Evolutionary conservation across 2,888 invertebrate genomes (phyloP), one percentile per base, ranked within the genome.

Genomic region (Thyatira batis): DNA sequence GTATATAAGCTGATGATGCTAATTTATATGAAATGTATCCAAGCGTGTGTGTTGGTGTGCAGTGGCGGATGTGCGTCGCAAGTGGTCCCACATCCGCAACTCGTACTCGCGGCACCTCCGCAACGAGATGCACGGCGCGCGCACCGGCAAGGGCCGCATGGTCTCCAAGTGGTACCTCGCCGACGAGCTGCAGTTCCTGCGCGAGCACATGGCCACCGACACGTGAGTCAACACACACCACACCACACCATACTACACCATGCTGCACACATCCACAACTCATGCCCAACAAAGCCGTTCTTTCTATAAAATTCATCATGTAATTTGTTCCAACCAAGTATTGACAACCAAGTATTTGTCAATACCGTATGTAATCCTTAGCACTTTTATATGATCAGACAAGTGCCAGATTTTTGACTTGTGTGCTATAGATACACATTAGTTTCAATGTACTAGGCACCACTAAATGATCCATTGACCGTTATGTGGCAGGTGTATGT

Each of bases 71-170:
- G 91, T 89, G 52, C 80, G 91, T 0, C 81, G 91, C 69, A 91
- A 91, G 73, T 91, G 91, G 91, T 90, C 90, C 0, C 91, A 91
- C 81, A 79, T 91, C 62, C 85, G 91, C 73, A 91, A 91, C 84
- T 91, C 91, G 64, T 91, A 90, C 80, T 91, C 91, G 65, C 82
- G 91, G 2, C 91, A 91, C 73, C 82, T 91, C 51, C 87, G 91
- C 69, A 91, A 91, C 80, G 90, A 89, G 83, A 71, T 87, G 79
- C 81, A 82, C 76, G 90, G 91, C 67, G 85, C 87, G 60, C 85
- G 89, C 73, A 91, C 91, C 45, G 86, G 88, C 74, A 80, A 80
- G 63, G 91, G 91, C 55, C 87, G 91, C 69, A 75, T 78, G 68
- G 90, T 91, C 30, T 85, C 87, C 44, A 73, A 78, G 61, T 91